Percentiles rank a stretch among this genome's conserved stretches.
Evolutionary conservation across 2,797 vertebrate species (phyloP).

Genomic region (Scarus forsteni): DNA sequence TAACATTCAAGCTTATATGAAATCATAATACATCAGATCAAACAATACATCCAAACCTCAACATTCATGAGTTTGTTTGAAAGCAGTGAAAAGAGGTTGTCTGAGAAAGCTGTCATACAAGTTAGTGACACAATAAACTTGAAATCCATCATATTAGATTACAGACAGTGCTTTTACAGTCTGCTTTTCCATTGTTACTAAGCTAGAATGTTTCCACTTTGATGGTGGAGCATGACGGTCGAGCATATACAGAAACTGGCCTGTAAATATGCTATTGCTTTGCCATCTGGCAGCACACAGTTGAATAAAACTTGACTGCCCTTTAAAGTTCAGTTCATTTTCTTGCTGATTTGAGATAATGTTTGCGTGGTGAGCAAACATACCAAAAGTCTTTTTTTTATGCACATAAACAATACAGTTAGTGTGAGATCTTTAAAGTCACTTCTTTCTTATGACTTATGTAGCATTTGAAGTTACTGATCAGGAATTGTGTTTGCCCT

Average conservation of each 20-base stretch:
- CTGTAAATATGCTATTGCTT: slow-evolving; percentile 5
- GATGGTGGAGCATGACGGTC: slow-evolving; percentile 8
- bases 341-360: too few species aligned
- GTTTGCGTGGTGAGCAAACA: background rate
- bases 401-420: background rate
- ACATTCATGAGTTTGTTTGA: background rate
- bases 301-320: slow-evolving; percentile 9
- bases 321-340: background rate
- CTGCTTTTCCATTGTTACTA: background rate
- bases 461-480: background rate
- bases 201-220: slow-evolving; percentile 12
- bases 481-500: too few species aligned
- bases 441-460: slow-evolving; percentile 3
- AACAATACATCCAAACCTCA: background rate
- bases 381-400: background rate
- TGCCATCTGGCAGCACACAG: background rate
- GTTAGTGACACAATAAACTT: background rate
- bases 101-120: background rate
- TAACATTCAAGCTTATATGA: background rate
- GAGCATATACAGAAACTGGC: slow-evolving; percentile 4
- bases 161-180: background rate
- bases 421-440: background rate
- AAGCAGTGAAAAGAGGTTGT: background rate
- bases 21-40: background rate
- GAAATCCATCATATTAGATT: background rate